Base-by-base conservation (phyloP, 2,797 vertebrate genomes). In the Bradypodion pumilum region DNA sequence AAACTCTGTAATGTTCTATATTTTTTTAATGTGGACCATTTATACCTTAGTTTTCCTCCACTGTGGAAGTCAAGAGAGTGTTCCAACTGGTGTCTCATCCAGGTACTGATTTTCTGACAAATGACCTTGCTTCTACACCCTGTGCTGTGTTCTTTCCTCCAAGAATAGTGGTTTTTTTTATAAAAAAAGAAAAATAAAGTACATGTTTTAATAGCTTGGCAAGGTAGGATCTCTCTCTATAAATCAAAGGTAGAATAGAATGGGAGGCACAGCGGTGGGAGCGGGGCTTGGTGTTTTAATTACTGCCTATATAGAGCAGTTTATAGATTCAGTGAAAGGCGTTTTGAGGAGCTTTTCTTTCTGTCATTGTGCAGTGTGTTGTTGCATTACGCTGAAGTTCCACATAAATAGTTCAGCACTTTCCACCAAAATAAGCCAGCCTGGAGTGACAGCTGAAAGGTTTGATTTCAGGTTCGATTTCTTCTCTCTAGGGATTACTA, bases 281-380 rank as follows among this genome's bases (percentile, higher is more conserved):
- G 52, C 4, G 52, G 5, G 21, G 15, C 52, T 21, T 19, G 0
- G 65, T 1, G 37, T 81, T 89, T 90, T 40, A 72, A 78, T 74
- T 74, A 23, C 65, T 85, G 80, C 40, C 63, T 76, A n/a, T 88
- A 82, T 87, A 59, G 88, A 89, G 27, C 62, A 70, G 70, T 79
- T 90, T 76, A 70, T 40, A n/a, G 13, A 0, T 12, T 68, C 78
- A 63, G 42, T 89, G 76, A 80, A 89, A 70, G 37, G 32, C 60
- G 16, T 56, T 77, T 82, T 89, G 78, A 86, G 81, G 80, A 87
- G 70, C 85, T 70, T 42, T 46, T 52, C 82, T 63, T 23, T 82
- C 85, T 86, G 60, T 86, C 78, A 86, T 46, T 74, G n/a, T 25
- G 49, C 46, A 37, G 6, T 52, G 85, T 75, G 74, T 90, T 75